phyloP scores from a whole-genome alignment of 2,888 invertebrate species.

The Eucriotettix oculatus region DNA sequence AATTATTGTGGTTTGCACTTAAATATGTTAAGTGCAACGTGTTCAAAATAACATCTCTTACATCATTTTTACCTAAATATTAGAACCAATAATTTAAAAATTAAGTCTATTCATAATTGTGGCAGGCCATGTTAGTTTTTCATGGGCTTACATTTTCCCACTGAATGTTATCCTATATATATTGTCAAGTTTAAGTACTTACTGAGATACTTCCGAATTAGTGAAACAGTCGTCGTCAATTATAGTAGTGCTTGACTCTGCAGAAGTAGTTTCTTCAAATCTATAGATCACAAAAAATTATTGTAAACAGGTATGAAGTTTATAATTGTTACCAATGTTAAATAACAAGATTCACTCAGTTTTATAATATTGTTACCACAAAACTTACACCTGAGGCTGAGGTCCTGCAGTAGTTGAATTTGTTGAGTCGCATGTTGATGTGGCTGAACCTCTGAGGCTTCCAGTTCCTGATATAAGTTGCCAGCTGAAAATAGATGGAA shows the following conservation, averaged over 20 bases:
- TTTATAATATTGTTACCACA: too few relatives aligned
- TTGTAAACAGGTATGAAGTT: neutral
- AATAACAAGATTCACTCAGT: too few relatives aligned
- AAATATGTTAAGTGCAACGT: too few relatives aligned
- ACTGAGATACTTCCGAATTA: neutral
- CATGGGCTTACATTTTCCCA: too few relatives aligned
- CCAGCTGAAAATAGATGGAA: conserved; percentile 35
- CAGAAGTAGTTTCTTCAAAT: conserved; percentile 13
- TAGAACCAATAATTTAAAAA: too few relatives aligned
- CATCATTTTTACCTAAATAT: too few relatives aligned
- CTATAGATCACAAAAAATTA: conserved; percentile 1
- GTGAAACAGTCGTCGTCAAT: conserved; percentile 24
- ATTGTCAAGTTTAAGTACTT: neutral
- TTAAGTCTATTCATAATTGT: too few relatives aligned
- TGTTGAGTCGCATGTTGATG: conserved; percentile 18
- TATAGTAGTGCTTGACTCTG: conserved; percentile 28
- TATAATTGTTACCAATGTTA: too few relatives aligned
- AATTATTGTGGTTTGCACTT: too few relatives aligned
- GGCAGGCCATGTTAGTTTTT: too few relatives aligned
- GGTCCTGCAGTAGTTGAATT: conserved; percentile 18
- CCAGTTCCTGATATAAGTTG: conserved; percentile 51
- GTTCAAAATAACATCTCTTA: too few relatives aligned
- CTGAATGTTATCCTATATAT: too few relatives aligned
- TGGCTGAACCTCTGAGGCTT: conserved; percentile 37
- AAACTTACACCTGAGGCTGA: conserved; percentile 7